A percentile compares a stretch with the other conserved stretches of the same genome.
phyloP scores from a whole-genome alignment of 1,140 invertebrate genomes.

The Ptiloglossa arizonensis region DNA sequence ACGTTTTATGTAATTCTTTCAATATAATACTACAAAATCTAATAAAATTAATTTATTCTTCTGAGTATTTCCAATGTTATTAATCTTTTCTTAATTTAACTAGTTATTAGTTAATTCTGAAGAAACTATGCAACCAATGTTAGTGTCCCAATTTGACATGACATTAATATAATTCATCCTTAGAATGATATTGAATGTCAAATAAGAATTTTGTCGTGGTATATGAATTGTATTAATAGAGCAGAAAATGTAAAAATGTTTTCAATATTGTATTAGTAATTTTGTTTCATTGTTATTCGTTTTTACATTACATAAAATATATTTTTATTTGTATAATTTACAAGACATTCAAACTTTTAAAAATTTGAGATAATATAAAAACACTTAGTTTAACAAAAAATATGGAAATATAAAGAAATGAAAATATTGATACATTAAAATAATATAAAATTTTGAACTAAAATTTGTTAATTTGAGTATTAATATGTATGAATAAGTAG shows the following conservation, averaged over 20 bases:
- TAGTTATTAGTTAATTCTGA: neutral
- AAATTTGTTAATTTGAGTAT: neutral
- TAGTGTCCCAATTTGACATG: neutral
- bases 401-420: too few species aligned
- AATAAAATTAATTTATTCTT: slow-evolving; percentile 15
- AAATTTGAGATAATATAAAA: neutral
- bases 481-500: slow-evolving; percentile 25
- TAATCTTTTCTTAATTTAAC: slow-evolving; percentile 3
- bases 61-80: neutral
- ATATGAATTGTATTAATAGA: slow-evolving; percentile 7
- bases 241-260: neutral
- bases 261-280: slow-evolving; percentile 1
- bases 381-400: neutral
- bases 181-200: neutral
- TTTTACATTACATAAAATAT: too few species aligned
- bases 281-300: neutral
- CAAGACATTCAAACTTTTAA: neutral
- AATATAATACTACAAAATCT: slow-evolving; percentile 28
- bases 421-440: slow-evolving; percentile 33
- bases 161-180: neutral
- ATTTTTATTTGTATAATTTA: too few species aligned
- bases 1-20: neutral
- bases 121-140: neutral
- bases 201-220: slow-evolving; percentile 24
- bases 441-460: neutral